Percentiles rank a stretch among this genome's conserved stretches.
Evolutionary conservation across 37 sponge, comb jelly and placozoan genomes (phyloP).

Genomic region (Lycopodina hypogea): DNA sequence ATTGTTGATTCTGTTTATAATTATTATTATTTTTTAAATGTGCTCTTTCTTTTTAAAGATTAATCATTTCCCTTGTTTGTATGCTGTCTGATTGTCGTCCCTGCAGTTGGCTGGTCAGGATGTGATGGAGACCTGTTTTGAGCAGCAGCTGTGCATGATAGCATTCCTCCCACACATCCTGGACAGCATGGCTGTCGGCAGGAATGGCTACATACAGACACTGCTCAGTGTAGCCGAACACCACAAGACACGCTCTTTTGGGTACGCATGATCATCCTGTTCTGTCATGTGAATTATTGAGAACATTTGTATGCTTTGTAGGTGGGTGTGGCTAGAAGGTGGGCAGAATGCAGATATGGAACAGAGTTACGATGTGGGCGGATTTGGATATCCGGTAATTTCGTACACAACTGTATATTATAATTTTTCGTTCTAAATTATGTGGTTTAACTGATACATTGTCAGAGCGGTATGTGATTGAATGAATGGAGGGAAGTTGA

Average conservation of each 20-base stretch:
- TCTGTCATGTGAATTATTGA: not conserved
- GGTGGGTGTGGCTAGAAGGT: constrained; percentile 94
- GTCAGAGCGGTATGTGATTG: not conserved
- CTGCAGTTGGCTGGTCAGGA: constrained; percentile 64
- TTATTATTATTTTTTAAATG: no score
- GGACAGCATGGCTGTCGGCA: constrained; percentile 79
- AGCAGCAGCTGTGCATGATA: constrained; percentile 86
- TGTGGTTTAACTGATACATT: not conserved
- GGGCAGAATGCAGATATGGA: constrained; percentile 72
- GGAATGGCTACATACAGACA: constrained; percentile 65
- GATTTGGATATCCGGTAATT: constrained; percentile 95
- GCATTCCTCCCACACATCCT: constrained; percentile 95
- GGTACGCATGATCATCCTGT: constrained; percentile 37
- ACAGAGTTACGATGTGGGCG: constrained; percentile 83
- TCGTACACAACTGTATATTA: not conserved
- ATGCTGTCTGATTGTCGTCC: no score
- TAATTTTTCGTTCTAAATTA: not conserved
- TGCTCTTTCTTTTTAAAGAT: no score
- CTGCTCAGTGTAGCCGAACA: constrained; percentile 66
- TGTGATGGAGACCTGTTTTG: constrained; percentile 73
- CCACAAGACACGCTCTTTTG: constrained; percentile 87
- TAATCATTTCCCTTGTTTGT: not conserved
- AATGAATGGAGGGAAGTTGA: not conserved
- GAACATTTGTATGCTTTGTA: not conserved
- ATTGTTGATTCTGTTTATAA: no score